Conservation (phyloP, 2,113 vertebrate species). For the Phoxinus phoxinus region DNA sequence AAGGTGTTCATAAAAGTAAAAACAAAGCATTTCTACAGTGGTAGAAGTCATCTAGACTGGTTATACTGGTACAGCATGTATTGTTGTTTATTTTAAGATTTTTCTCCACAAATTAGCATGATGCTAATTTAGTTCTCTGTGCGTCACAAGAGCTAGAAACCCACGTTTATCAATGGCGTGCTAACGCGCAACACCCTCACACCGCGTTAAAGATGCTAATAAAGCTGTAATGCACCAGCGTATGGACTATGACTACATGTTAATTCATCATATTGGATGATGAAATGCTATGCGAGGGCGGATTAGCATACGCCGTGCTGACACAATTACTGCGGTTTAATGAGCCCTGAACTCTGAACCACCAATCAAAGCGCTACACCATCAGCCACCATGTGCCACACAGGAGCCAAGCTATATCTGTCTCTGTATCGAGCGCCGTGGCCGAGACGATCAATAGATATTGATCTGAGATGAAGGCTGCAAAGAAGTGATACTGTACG, state of each 20-base stretch:
- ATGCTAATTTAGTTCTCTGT: slow-evolving; percentile 6
- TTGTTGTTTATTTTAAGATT: neutral
- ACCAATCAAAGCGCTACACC: slow-evolving; percentile 52
- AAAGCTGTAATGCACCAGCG: slow-evolving; percentile 16
- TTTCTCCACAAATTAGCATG: neutral
- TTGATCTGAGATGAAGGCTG: slow-evolving; percentile 25
- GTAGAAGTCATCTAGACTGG: neutral
- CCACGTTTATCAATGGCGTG: neutral
- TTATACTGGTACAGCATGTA: neutral
- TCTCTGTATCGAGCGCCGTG: neutral
- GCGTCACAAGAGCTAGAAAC: neutral
- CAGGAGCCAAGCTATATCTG: slow-evolving; percentile 45
- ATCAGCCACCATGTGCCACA: slow-evolving; percentile 38
- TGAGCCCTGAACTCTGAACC: slow-evolving; percentile 60
- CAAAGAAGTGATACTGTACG: neutral
- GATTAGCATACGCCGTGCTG: slow-evolving; percentile 57
- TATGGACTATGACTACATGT: slow-evolving; percentile 3
- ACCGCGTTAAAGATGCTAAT: slow-evolving; percentile 26
- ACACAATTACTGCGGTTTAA: slow-evolving; percentile 60
- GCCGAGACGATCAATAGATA: slow-evolving; percentile 41
- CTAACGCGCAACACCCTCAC: neutral
- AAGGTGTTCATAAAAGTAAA: neutral
- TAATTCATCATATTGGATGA: slow-evolving; percentile 40
- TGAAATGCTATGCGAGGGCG: slow-evolving; percentile 46
- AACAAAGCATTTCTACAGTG: neutral